Percentiles rank a stretch among this genome's conserved stretches.
phyloP scores from a whole-genome alignment of 2,113 vertebrate genomes.

The Cryptomyrus ogoouensis region DNA sequence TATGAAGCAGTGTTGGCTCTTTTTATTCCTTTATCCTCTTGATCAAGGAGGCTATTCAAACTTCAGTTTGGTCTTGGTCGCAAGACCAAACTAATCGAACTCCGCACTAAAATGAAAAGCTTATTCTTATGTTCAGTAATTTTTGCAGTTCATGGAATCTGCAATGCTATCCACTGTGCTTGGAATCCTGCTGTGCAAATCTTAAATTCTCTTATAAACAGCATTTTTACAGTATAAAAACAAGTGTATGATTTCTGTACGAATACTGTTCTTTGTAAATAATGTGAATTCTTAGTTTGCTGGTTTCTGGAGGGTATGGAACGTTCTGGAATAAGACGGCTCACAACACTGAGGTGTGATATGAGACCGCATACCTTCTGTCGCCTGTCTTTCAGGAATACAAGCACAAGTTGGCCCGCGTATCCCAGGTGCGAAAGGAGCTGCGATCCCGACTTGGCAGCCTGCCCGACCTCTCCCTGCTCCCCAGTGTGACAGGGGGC shows the following conservation, averaged over 20 bases:
- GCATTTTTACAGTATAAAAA: not conserved
- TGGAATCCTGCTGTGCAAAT: not conserved
- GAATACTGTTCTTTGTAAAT: not conserved
- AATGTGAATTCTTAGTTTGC: not conserved
- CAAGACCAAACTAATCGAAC: not conserved
- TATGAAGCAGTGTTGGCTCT: not conserved
- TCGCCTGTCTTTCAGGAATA: conserved; percentile 76
- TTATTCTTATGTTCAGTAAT: not conserved
- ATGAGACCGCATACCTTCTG: not conserved
- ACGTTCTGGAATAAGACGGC: not conserved
- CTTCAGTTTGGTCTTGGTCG: not conserved
- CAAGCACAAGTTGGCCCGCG: conserved; percentile 87
- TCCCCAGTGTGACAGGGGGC: conserved; percentile 79
- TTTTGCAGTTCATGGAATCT: not conserved
- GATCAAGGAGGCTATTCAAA: not conserved
- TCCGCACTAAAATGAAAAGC: not conserved
- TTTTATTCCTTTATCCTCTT: not conserved
- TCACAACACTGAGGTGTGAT: not conserved
- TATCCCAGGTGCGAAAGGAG: conserved; percentile 93
- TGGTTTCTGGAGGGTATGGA: not conserved
- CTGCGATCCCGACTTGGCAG: conserved; percentile 84
- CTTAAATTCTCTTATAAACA: not conserved
- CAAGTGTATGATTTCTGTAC: not conserved
- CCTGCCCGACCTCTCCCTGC: conserved; percentile 80
- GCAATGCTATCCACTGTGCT: not conserved